These are phyloP conservation scores for Euschistus heros DNA, from an alignment of 1,140 invertebrate genomes.

Conservation along the genomic window DNA sequence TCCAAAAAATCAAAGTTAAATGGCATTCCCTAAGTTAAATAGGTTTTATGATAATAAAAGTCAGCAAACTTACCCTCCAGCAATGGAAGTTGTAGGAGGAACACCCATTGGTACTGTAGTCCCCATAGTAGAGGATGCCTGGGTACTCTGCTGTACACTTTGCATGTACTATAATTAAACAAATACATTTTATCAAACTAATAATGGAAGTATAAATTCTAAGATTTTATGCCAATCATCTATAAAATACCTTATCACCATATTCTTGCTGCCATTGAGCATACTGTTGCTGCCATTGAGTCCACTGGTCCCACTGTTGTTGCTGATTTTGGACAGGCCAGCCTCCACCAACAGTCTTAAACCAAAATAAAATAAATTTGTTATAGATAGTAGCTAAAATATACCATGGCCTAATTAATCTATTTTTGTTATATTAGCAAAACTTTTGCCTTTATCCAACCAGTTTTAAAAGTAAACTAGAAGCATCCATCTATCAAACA, in stretches of 20 bases:
- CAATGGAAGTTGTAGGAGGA: background rate
- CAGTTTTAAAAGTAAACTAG: no score
- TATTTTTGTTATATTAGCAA: no score
- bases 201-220: no score
- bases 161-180: slow-evolving; percentile 16
- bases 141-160: slow-evolving; percentile 21
- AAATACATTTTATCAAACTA: no score
- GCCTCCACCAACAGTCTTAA: slow-evolving; percentile 30
- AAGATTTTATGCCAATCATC: no score
- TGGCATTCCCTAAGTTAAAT: slow-evolving; percentile 5
- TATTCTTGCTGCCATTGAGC: slow-evolving; percentile 74
- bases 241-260: slow-evolving; percentile 53
- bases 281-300: slow-evolving; percentile 72
- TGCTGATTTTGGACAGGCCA: slow-evolving; percentile 44
- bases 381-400: no score
- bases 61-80: slow-evolving; percentile 9
- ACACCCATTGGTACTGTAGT: slow-evolving; percentile 3
- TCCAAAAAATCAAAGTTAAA: background rate
- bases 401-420: no score
- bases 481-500: no score
- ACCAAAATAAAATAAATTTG: no score
- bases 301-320: slow-evolving; percentile 74
- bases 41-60: background rate
- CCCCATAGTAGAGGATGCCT: slow-evolving; percentile 7
- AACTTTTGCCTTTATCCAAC: no score